Evolutionary conservation across 1,140 invertebrate species (phyloP), one percentile per base, ranked within the genome.

Genomic region (Meloidogyne chitwoodi): DNA sequence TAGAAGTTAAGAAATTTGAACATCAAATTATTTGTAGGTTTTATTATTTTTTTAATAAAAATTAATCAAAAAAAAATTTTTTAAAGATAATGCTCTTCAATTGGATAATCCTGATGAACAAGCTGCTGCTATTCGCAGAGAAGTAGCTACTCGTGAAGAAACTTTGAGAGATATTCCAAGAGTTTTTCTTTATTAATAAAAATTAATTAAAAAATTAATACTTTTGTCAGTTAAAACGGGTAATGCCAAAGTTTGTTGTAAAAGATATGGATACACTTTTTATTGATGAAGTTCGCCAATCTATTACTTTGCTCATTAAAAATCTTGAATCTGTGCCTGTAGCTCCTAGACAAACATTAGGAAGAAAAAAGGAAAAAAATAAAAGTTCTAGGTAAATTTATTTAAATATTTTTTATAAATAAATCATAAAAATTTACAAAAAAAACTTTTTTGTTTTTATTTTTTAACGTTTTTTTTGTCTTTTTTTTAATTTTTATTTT

Each of bases 231-330:
- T 96, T 96, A 88, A 92, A 95, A 80, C 95, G 96, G 89, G 89
- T 98, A 79, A 96, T 98, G 93, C 96, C 96, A 77, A 96, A 94
- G 89, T 99, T 99, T 91, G 94, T 99, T 70, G 90, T 99, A 69
- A 99, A 99, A 91, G 96, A 99, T 90, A 99, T 99, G 97, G 96
- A 99, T 90, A 95, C 93, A 65, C 91, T 99, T 84, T 99, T 98
- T 90, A 93, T 98, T 79, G 96, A 99, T 90, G 97, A 99, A 89
- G 90, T 97, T 78, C 95, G 96, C 89, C 92, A 94, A 78, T 95
- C 94, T 77, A 98, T 99, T 88, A 99, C 97, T 89, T 90, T 95
- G 77, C 90, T 99, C 81, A 99, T 99, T 94, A 93, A 93, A 69
- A 99, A 99, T 91, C 90, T 99, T 87, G 97, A 99, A 90, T 96